Base-by-base conservation (phyloP, 1,140 invertebrate genomes). In the Pogonomyrmex barbatus region DNA sequence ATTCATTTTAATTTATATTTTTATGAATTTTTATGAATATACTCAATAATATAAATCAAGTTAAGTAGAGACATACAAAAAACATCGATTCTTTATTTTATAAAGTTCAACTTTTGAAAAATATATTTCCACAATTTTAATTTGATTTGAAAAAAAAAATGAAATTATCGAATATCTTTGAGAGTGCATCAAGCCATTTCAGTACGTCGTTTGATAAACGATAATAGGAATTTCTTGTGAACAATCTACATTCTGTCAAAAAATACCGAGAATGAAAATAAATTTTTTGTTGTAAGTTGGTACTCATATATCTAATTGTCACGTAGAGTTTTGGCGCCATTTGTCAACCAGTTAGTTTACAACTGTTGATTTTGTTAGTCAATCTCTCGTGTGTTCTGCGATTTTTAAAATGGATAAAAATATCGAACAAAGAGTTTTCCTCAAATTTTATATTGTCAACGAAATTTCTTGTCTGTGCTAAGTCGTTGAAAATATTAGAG, bases 351-450 rank as follows among this genome's bases (percentile, higher is more conserved):
- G 9, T 58, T 58, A 5, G 56, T 58, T 58, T 58, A 58, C 24
- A 30, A 9, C 9, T 24, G n/a, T 30, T 58, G 24, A 1, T 30
- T 30, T 24, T 4, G 9, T 30, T 24, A 58, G 56, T 58, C 56
- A 0, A 58, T n/a, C 56, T 58, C 56, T 24, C 4, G 17, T 78
- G 54, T 77, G 71, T 67, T 86, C 71, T 79, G 62, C 85, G 75
- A 88, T 88, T 91, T 91, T 90, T 82, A 65, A 33, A 60, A 88
- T 91, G 81, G 36, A 84, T 82, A 68, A 87, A 87, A 87, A 83
- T 86, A 78, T 86, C 67, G 75, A 90, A 90, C 86, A 90, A 90
- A 87, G 87, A 90, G 67, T 87, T 86, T 87, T 77, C 81, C 63
- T 87, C 60, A 91, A 87, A 91, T 90, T 90, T 89, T 90, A 77